Evolutionary conservation across 2,888 invertebrate species (phyloP), one percentile per base, ranked within the genome.

Genomic region (Sphaerophoria rueppellii): DNA sequence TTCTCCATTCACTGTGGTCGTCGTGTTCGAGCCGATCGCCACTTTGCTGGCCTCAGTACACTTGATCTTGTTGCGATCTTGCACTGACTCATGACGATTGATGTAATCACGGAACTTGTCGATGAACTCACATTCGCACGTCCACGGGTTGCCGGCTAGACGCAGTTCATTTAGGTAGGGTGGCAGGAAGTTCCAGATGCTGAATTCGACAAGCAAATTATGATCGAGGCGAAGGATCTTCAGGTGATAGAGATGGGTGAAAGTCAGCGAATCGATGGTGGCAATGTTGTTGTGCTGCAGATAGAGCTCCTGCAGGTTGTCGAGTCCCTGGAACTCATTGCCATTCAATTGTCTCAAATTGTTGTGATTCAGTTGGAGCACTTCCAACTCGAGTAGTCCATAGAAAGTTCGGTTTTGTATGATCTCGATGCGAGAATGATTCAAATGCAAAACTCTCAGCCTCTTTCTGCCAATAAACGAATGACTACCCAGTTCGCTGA

Each of bases 401-500:
- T 96, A 97, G 93, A 98, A 98, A 40, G 98, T 97, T 91, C 97
- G 95, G 93, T 98, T 98, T 90, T 96, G 95, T 86, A 98, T 94
- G 65, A 95, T 94, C 87, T 95, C 95, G 87, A 98, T 96, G 90
- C 96, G 95, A 82, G 97, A 97, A 91, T 96, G 95, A 92, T 98
- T 98, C 85, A 97, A 95, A 90, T 96, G 97, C 87, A 98, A 93
- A 89, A 97, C 95, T 93, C 95, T 95, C 88, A 98, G 93, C 90
- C 97, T 97, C 92, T 98, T 98, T 88, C 97, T 94, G n/a, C 98
- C 98, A 88, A 98, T 96, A 92, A 98, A 98, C 73, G 96, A 96
- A 91, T 98, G 98, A 90, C 96, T 96, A 86, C 95, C 95, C 88
- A 98, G 93, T 91, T 96, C 95, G 86, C 95, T 95, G 91, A 98